A percentile compares a stretch with the other conserved stretches of the same genome.
Evolutionary conservation across 2,113 vertebrate species (phyloP).

Genomic region (human (Homo sapiens)): DNA sequence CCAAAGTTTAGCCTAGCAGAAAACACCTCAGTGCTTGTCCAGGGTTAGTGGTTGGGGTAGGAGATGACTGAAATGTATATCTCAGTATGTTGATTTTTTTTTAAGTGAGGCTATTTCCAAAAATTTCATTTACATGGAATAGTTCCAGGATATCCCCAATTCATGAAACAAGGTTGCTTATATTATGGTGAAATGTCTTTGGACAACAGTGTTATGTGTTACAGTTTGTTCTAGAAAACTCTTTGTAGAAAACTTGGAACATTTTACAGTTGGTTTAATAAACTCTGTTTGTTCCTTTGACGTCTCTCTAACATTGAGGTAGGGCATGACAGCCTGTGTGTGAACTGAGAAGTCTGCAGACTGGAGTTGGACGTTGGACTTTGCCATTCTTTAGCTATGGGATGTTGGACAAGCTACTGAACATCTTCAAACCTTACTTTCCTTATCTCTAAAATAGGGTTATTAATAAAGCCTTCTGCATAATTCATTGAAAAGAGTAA

Average conservation of each 20-base stretch:
- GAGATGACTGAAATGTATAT: not conserved
- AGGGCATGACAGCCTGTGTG: accelerated
- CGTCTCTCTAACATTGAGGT: not conserved
- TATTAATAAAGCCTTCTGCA: not conserved
- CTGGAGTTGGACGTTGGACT: not conserved
- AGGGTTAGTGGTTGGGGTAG: not conserved
- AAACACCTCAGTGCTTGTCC: not conserved
- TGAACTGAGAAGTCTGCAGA: not conserved
- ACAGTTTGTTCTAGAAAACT: not conserved
- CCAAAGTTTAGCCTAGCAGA: not conserved
- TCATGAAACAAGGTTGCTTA: not conserved
- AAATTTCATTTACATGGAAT: not conserved
- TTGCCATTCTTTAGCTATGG: not conserved
- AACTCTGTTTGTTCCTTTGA: not conserved
- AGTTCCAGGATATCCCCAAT: not conserved
- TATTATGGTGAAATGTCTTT: not conserved
- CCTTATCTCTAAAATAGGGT: not conserved
- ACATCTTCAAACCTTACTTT: not conserved
- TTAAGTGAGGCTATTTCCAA: not conserved
- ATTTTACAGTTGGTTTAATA: not conserved
- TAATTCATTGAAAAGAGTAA: not conserved
- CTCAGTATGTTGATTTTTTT: not conserved
- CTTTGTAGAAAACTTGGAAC: not conserved
- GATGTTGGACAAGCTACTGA: not conserved
- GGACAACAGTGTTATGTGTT: not conserved